Conservation (phyloP, 2,113 vertebrate species). For the Cyanoramphus novaezelandiae region DNA sequence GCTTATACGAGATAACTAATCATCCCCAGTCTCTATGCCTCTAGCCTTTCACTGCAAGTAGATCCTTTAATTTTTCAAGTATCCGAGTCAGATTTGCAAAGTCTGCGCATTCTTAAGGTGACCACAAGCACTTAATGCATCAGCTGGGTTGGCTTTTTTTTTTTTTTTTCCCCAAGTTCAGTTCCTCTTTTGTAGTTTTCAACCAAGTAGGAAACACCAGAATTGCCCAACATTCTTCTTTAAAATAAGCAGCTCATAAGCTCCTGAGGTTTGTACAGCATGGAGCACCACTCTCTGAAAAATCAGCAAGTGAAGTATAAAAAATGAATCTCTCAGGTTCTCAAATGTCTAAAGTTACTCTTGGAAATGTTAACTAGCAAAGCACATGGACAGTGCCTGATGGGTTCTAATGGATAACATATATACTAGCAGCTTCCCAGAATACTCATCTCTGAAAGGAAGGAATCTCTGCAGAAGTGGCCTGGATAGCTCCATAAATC, state of each 20-base stretch:
- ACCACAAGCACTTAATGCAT: background rate
- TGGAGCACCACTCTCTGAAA: background rate
- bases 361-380: background rate
- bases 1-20: background rate
- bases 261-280: background rate
- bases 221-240: background rate
- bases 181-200: background rate
- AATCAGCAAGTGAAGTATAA: background rate
- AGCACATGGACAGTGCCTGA: constrained; percentile 1
- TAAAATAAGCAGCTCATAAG: background rate
- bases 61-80: background rate
- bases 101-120: background rate
- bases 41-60: background rate
- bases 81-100: background rate
- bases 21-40: background rate
- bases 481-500: constrained; percentile 49
- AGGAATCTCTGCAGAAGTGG: background rate
- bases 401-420: constrained; percentile 3
- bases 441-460: constrained; percentile 40
- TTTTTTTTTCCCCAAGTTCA: background rate
- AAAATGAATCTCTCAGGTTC: background rate
- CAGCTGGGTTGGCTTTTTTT: background rate
- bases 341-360: background rate
- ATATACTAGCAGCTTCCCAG: background rate
- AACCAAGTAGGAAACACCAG: background rate